A percentile compares a stretch with the other conserved stretches of the same genome.
Conservation (phyloP, 2,113 vertebrate species). For the Danionella cerebrum region DNA sequence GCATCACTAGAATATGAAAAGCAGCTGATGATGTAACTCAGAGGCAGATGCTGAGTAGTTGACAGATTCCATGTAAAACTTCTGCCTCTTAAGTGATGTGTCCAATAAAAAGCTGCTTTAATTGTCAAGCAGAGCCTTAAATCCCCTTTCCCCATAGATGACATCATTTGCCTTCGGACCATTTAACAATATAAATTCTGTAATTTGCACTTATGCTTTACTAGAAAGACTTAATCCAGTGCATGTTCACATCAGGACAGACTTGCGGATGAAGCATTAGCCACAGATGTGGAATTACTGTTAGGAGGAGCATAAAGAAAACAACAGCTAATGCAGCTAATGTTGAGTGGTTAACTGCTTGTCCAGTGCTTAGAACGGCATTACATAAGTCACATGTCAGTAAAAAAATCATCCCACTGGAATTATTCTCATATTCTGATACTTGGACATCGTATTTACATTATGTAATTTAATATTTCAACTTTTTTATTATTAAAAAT, state of each 20-base stretch:
- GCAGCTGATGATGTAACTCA: not conserved
- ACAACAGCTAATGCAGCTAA: not conserved
- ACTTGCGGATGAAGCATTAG: not conserved
- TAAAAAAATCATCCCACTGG: too few relatives aligned
- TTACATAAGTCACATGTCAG: not conserved
- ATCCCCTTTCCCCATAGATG: not conserved
- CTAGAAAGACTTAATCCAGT: not conserved
- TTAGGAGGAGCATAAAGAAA: not conserved
- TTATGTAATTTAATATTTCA: too few relatives aligned
- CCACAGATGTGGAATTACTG: not conserved
- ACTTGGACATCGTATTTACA: too few relatives aligned
- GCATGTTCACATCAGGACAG: not conserved
- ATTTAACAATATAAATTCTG: not conserved
- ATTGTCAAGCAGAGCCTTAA: not conserved
- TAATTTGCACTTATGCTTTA: not conserved
- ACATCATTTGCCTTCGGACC: not conserved
- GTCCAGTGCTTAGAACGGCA: not conserved
- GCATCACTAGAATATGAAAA: not conserved
- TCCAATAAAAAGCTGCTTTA: not conserved
- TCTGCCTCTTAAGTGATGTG: slow-evolving; percentile 1
- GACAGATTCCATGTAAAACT: slow-evolving; percentile 1
- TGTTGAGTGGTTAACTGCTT: not conserved
- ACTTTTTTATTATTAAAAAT: too few relatives aligned
- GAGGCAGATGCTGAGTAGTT: not conserved
- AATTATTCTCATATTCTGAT: too few relatives aligned